phyloP scores from a whole-genome alignment of 2,888 invertebrate genomes.

The Luperina nickerlii region DNA sequence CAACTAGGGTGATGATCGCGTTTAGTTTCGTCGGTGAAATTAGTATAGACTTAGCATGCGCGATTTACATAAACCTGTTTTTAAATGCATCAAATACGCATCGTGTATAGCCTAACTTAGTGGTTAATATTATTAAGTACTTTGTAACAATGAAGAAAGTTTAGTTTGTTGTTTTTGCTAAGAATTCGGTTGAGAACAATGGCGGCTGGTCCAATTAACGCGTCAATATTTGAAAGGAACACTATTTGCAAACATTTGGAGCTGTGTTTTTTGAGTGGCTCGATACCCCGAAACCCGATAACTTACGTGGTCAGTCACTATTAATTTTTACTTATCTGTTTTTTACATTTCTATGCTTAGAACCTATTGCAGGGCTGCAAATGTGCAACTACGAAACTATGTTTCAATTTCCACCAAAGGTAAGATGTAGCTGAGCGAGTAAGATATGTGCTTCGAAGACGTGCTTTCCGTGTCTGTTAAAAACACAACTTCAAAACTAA shows the following conservation, averaged over 20 bases:
- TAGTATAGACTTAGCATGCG: too few relatives aligned
- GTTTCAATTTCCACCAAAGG: not conserved
- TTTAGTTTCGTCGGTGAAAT: too few relatives aligned
- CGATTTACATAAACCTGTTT: not conserved
- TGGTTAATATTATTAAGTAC: constrained; percentile 39
- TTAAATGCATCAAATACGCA: constrained; percentile 8
- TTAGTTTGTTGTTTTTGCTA: constrained; percentile 31
- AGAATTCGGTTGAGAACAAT: constrained; percentile 37
- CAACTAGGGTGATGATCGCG: too few relatives aligned
- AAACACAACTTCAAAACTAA: not conserved
- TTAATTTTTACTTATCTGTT: not conserved
- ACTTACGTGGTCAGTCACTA: not conserved
- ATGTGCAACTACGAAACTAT: not conserved
- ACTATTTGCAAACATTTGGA: constrained; percentile 8
- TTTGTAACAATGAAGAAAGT: constrained; percentile 43
- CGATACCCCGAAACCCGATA: not conserved
- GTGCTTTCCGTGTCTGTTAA: not conserved
- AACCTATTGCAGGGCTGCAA: too few relatives aligned
- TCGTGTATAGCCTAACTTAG: constrained; percentile 7
- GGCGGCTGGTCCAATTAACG: constrained; percentile 19
- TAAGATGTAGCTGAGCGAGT: not conserved
- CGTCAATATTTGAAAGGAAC: constrained; percentile 27
- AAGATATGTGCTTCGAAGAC: not conserved
- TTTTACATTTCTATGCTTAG: not conserved
- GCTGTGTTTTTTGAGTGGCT: not conserved